A percentile compares a stretch with the other conserved stretches of the same genome.
Evolutionary conservation across 2,888 invertebrate genomes (phyloP).

Genomic region (Cabera pusaria): DNA sequence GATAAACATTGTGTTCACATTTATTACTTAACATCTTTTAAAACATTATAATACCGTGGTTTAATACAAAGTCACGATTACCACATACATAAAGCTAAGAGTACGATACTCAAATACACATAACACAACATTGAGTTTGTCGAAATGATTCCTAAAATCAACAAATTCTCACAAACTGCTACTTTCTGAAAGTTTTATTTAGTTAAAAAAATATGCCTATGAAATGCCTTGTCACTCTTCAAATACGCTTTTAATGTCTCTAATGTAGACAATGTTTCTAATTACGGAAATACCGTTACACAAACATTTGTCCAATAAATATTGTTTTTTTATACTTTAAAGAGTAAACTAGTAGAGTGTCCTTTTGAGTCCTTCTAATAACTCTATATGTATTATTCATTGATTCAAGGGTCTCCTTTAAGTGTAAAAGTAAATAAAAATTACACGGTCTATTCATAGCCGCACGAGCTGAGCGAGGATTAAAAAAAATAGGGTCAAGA

Average conservation of each 20-base stretch:
- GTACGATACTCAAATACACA: too few relatives aligned
- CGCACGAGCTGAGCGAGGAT: slow-evolving; percentile 55
- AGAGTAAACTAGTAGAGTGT: slow-evolving; percentile 59
- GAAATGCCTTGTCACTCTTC: slow-evolving; percentile 22
- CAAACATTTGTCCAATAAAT: slow-evolving; percentile 62
- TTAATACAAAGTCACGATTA: slow-evolving; percentile 1
- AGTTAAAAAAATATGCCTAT: slow-evolving; percentile 24
- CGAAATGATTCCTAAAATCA: slow-evolving; percentile 14
- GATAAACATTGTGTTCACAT: too few relatives aligned
- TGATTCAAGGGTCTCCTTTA: slow-evolving; percentile 55
- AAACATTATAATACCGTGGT: too few relatives aligned
- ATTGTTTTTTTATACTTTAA: slow-evolving; percentile 41
- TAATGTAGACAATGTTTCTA: slow-evolving; percentile 43
- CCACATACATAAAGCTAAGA: slow-evolving; percentile 19
- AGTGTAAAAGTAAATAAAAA: slow-evolving; percentile 75
- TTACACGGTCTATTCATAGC: slow-evolving; percentile 69
- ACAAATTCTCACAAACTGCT: slow-evolving; percentile 19
- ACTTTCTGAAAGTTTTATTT: slow-evolving; percentile 26
- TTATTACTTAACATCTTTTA: too few relatives aligned
- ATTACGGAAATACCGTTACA: slow-evolving; percentile 45
- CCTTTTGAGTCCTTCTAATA: too few relatives aligned
- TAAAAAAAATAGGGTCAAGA: slow-evolving; percentile 42
- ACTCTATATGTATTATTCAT: slow-evolving; percentile 34
- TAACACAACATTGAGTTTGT: too few relatives aligned
- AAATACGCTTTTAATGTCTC: slow-evolving; percentile 7